Base-by-base conservation (phyloP, 1,140 invertebrate species). In the Macrotrachela quadricornifera region DNA sequence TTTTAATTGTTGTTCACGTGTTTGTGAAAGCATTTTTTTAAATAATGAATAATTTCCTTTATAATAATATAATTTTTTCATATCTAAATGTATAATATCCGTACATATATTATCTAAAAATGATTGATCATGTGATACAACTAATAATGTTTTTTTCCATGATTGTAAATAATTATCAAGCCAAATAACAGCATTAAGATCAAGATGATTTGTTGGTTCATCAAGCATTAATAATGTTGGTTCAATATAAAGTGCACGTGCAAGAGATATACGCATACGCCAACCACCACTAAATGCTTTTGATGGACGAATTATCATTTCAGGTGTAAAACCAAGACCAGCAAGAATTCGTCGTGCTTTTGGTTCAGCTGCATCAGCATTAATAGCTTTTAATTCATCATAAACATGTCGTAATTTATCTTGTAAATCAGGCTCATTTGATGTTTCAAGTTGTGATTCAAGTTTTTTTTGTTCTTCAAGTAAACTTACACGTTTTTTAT, bases 91-190 rank as follows among this genome's bases (percentile, higher is more conserved):
- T 56, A 99, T 87, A 45, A 99, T 86, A 72, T 99, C 92, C 57
- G 94, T 94, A 66, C 91, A 96, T 6, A 99, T 88, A 64, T 95
- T 95, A 65, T 99, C 91, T 52, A 99, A 79, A 73, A 99, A 99
- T 63, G 86, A 91, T 68, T 96, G 90, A 74, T 99, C 91, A 76
- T 99, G 92, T 61, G 91, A 96, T 12, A 97, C 91, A 54, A 99
- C 83, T 4, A 97, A 65, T 2, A 97, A 69, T 0, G 92, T 97
- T 63, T 96, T 95, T 67, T 95, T 94, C 91, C 91, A 99, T 2
- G 76, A 77, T 75, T 95, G 87, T 14, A 97, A 72, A 69, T 95
- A 95, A 66, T 95, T 94, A 64, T 97, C 91, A 12, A 97, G 73
- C 92, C 92, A 99, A 74, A 96, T 96, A 48, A 96, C 91, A 58